Percentiles rank a stretch among this genome's conserved stretches.
Evolutionary conservation across 2,113 vertebrate genomes (phyloP).

Genomic region (Cathartes aura): DNA sequence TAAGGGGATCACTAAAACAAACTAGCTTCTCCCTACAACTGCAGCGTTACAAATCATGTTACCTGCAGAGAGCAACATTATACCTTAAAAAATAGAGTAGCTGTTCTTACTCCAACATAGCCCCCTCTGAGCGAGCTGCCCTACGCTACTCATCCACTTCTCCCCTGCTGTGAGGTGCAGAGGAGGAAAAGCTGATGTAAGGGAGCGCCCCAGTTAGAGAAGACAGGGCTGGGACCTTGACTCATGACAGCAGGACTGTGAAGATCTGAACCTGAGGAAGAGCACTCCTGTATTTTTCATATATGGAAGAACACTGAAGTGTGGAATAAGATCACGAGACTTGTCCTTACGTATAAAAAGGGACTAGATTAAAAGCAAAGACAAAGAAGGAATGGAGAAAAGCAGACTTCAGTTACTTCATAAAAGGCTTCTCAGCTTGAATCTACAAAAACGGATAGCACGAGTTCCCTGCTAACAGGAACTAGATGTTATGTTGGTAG

Average conservation of each 20-base stretch:
- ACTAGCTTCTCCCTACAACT: not conserved
- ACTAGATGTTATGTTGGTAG: not conserved
- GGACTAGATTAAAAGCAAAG: not conserved
- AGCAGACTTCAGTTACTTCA: not conserved
- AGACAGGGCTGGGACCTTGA: not conserved
- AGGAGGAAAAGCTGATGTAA: not conserved
- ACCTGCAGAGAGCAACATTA: not conserved
- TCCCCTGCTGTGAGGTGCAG: not conserved
- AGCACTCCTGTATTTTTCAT: not conserved
- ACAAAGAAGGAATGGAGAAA: not conserved
- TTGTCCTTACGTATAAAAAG: not conserved
- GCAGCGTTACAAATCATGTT: not conserved
- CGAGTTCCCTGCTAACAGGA: not conserved
- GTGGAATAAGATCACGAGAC: not conserved
- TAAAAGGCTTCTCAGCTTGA: not conserved
- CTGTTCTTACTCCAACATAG: not conserved
- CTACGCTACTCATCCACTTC: not conserved
- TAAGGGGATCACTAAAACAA: not conserved
- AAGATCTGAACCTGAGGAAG: not conserved
- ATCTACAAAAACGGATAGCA: not conserved
- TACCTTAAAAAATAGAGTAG: not conserved
- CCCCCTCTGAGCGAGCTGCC: not conserved
- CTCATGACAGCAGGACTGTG: not conserved
- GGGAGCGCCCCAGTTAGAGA: not conserved
- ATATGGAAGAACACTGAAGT: not conserved